Percentiles rank a stretch among this genome's conserved stretches.
phyloP scores from a whole-genome alignment of 2,113 vertebrate species.

The Indri indri region DNA sequence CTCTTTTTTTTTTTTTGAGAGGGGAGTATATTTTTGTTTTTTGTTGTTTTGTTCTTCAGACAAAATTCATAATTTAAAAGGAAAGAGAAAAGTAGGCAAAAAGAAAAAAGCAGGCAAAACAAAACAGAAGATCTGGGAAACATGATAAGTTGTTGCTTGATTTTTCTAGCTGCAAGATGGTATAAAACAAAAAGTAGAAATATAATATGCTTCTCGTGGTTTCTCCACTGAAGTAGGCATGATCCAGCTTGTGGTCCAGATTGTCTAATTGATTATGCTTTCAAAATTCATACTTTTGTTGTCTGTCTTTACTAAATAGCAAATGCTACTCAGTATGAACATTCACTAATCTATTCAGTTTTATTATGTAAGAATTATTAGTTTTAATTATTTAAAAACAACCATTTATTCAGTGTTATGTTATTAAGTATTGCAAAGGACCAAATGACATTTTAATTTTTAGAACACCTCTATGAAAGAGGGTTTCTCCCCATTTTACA shows the following conservation, averaged over 20 bases:
- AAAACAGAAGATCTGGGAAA: not conserved
- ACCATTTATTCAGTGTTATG: not conserved
- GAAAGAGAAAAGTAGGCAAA: not conserved
- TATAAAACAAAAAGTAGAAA: not conserved
- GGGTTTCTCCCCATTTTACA: not conserved
- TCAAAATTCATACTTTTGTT: not conserved
- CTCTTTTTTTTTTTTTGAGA: not conserved
- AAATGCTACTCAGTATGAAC: not conserved
- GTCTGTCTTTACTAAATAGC: not conserved
- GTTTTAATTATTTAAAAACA: conserved; percentile 33
- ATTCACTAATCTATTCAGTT: not conserved
- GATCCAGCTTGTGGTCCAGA: not conserved
- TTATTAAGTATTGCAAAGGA: not conserved
- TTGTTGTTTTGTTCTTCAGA: not conserved
- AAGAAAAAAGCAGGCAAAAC: not conserved
- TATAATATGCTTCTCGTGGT: not conserved
- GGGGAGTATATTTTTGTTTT: not conserved
- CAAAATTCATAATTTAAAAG: not conserved
- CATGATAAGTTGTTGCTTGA: not conserved
- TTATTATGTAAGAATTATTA: not conserved
- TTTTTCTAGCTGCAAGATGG: not conserved
- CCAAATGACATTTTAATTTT: conserved; percentile 38
- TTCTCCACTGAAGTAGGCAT: not conserved
- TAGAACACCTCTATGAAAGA: not conserved
- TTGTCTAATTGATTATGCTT: not conserved